These are phyloP conservation scores for Stictonetta naevosa DNA, from an alignment of 2,113 vertebrate genomes.

Conservation along the genomic window DNA sequence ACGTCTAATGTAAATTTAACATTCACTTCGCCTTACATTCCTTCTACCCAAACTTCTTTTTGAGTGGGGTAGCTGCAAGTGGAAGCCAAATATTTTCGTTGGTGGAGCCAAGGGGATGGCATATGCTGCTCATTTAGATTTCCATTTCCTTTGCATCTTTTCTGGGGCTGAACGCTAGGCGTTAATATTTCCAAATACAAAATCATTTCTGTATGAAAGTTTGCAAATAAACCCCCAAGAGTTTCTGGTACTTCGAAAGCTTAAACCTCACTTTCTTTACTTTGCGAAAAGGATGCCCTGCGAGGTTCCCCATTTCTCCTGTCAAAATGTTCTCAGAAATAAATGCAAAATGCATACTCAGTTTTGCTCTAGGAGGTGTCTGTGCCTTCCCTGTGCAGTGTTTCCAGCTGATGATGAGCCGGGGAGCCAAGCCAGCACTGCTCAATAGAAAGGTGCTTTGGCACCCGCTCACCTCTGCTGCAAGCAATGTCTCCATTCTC, in stretches of 20 bases:
- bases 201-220: slow-evolving; percentile 38
- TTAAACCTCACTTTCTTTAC: not conserved
- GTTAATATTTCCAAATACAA: slow-evolving; percentile 5
- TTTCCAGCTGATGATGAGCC: not conserved
- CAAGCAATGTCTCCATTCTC: not conserved
- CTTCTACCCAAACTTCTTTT: slow-evolving; percentile 53
- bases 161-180: not conserved
- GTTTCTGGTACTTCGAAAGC: not conserved
- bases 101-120: slow-evolving; percentile 48
- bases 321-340: not conserved
- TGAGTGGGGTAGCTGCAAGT: slow-evolving; percentile 56
- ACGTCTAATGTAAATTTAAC: slow-evolving; percentile 57
- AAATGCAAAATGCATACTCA: too few relatives aligned
- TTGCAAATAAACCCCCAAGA: not conserved
- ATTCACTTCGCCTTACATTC: slow-evolving; percentile 55
- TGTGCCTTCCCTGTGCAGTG: not conserved
- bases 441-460: not conserved
- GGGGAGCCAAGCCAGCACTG: not conserved
- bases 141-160: slow-evolving; percentile 68
- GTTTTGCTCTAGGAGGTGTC: not conserved
- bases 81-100: slow-evolving; percentile 66
- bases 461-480: not conserved
- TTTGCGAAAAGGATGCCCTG: not conserved
- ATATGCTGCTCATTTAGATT: slow-evolving; percentile 51
- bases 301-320: not conserved